Percentiles rank a stretch among this genome's conserved stretches.
Conservation (phyloP, 2,797 vertebrate species). For the Rhodeus uyekii region DNA sequence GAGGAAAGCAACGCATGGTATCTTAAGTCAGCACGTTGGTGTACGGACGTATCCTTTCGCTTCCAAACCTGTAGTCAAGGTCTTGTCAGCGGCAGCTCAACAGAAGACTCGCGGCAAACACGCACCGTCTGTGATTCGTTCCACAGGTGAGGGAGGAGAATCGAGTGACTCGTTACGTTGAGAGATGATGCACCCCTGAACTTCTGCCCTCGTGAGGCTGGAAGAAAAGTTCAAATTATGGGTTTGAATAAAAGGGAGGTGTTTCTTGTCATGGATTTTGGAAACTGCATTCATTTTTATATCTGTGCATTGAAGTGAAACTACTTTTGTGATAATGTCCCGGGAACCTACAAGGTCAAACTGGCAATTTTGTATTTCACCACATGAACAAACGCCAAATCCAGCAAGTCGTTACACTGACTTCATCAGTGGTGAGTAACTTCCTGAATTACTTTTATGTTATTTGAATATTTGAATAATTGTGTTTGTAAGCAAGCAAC, state of each 20-base stretch:
- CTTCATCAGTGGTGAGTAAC: slow-evolving; percentile 31
- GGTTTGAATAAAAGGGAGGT: slow-evolving; percentile 12
- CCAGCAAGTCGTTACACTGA: background rate
- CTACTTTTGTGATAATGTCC: slow-evolving; percentile 22
- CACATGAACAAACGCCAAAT: background rate
- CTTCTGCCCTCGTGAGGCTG: background rate
- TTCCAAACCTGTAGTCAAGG: slow-evolving; percentile 50
- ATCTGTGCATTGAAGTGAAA: background rate
- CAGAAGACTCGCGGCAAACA: slow-evolving; percentile 57
- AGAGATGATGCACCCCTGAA: background rate
- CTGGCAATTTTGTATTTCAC: background rate
- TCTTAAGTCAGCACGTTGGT: slow-evolving; percentile 57
- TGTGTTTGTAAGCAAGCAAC: too few relatives aligned
- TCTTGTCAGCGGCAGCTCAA: slow-evolving; percentile 54
- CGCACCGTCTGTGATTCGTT: slow-evolving; percentile 54
- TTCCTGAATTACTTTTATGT: background rate
- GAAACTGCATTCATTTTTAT: background rate
- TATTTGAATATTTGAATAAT: background rate
- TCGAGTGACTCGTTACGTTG: background rate
- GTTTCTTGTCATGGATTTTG: background rate
- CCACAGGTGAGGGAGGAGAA: slow-evolving; percentile 66
- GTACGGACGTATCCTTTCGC: slow-evolving; percentile 58
- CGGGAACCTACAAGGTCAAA: slow-evolving; percentile 4
- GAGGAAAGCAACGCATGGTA: slow-evolving; percentile 21
- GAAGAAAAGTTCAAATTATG: background rate